phyloP scores from a whole-genome alignment of 2,113 vertebrate species.

The Pogonocichla stellata region DNA sequence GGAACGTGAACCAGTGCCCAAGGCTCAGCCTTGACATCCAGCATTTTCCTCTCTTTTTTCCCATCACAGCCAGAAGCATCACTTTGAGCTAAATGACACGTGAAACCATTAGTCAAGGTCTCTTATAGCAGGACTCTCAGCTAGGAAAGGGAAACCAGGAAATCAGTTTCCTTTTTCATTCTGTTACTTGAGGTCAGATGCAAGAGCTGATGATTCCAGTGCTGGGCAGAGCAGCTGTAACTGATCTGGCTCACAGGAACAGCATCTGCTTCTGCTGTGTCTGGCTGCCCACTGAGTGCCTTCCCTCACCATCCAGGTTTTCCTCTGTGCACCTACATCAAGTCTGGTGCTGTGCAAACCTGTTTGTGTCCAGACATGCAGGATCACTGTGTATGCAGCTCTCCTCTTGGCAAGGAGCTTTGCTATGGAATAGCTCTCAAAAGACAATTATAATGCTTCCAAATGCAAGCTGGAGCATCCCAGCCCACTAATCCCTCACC shows the following conservation, averaged over 20 bases:
- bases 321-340: background rate
- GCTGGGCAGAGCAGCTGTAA: background rate
- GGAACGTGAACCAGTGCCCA: background rate
- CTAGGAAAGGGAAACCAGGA: background rate
- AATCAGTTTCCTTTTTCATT: background rate
- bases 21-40: background rate
- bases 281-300: background rate
- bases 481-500: background rate
- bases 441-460: background rate
- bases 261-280: background rate
- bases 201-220: background rate
- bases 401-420: background rate
- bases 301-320: background rate
- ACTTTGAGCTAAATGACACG: background rate
- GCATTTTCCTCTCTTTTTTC: background rate
- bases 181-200: background rate
- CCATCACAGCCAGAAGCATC: background rate
- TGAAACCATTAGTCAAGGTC: background rate
- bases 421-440: background rate
- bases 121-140: background rate
- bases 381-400: background rate
- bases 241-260: background rate
- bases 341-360: background rate
- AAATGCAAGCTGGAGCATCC: background rate
- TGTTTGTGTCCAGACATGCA: accelerated